Evolutionary conservation across 2,888 invertebrate species (phyloP).

Genomic region (Drosophila atroscutellata): DNA sequence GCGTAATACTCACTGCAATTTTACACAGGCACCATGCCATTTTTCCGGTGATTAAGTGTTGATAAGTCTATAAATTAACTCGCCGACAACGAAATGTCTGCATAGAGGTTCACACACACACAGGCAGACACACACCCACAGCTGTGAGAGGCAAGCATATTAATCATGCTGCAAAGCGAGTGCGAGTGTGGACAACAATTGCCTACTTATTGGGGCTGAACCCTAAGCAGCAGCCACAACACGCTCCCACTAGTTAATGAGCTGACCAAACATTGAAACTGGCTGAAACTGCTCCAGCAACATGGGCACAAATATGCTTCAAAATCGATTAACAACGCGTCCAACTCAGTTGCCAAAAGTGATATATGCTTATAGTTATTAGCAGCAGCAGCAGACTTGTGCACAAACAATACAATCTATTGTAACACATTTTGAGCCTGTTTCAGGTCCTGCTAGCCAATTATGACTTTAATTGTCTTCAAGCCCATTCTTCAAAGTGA

Average conservation of each 20-base stretch:
- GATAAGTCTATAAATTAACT: conserved; percentile 80
- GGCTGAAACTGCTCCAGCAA: neutral
- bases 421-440: neutral
- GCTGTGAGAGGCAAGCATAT: conserved; percentile 44
- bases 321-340: conserved; percentile 33
- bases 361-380: conserved; percentile 16
- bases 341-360: conserved; percentile 14
- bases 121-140: neutral
- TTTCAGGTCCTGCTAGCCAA: neutral
- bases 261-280: conserved; percentile 14
- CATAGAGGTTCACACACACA: conserved; percentile 12
- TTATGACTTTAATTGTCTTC: neutral
- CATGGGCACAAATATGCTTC: conserved; percentile 11
- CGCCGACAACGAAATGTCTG: conserved; percentile 55
- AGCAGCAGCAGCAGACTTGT: neutral
- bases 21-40: conserved; percentile 63
- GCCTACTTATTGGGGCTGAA: conserved; percentile 51
- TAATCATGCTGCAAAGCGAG: conserved; percentile 67
- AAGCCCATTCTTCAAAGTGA: neutral
- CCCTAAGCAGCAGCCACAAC: conserved; percentile 20
- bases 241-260: conserved; percentile 39
- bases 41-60: conserved; percentile 81
- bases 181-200: conserved; percentile 58
- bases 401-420: neutral
- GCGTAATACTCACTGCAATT: conserved; percentile 58